Base-by-base conservation (phyloP, 2,888 invertebrate genomes). In the Molanna angustata region DNA sequence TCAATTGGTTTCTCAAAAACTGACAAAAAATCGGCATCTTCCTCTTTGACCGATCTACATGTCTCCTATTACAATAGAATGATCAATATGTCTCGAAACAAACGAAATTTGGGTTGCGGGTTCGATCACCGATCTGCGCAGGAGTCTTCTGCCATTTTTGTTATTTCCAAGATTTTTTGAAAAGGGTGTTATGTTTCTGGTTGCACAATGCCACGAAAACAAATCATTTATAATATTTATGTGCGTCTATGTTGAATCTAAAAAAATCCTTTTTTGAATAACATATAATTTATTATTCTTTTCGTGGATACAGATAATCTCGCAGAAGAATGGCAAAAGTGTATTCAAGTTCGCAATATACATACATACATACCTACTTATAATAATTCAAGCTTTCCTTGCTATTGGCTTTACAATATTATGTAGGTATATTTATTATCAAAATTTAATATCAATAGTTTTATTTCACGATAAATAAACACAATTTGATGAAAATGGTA, bases 41-140 rank as follows among this genome's bases (percentile, higher is more conserved):
- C 54, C 54, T 57, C 33, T 49, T 39, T 51, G 52, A 57, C 54
- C 57, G 49, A 57, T 57, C 54, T 57, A 52, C 47, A 55, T 55
- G 58, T 58, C 58, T 55, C 49, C 27, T 18, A 31, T 45, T 49
- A 58, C 58, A 58, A 54, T 47, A 27, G 50, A 57, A 57, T 57
- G 57, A 58, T 58, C 58, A 58, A 58, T 58, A 58, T 49, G 49
- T 49, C 22, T 45, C 43, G 44, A 57, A 57, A 57, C 52, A 54
- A 54, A 46, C 44, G 49, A 50, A 37, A 37, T 40, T 40, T 31
- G 45, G 54, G 44, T 31, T 56, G 49, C 33, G 48, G 48, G 33
- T 53, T 35, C 48, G 41, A 53, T 53, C 43, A 37, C 39, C 21
- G 52, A 53, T 44, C 41, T 41, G 11, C 18, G 14, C 27, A 32